Conservation (phyloP, 2,797 vertebrate genomes). For the Allobates femoralis region DNA sequence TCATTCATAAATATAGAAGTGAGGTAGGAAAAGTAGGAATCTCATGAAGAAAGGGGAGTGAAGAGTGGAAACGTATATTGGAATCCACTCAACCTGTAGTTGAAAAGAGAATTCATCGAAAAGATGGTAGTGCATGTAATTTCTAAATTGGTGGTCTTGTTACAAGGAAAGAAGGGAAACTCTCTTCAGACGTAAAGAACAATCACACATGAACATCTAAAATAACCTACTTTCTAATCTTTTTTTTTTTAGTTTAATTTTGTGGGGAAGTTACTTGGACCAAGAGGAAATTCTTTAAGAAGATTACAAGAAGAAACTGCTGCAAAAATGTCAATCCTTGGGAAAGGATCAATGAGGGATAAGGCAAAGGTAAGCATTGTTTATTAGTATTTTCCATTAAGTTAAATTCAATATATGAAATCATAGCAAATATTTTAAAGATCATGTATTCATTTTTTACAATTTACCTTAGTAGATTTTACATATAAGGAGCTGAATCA, state of each 20-base stretch:
- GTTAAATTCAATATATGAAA: not conserved
- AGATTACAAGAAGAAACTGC: conserved; percentile 98
- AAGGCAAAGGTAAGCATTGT: conserved; percentile 89
- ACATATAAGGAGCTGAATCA: not conserved
- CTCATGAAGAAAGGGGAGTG: too few species aligned
- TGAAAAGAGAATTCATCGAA: too few species aligned
- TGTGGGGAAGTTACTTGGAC: conserved; percentile 97
- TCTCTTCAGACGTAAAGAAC: not conserved
- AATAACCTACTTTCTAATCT: not conserved
- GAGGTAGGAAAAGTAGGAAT: too few species aligned
- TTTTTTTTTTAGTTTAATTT: conserved; percentile 93
- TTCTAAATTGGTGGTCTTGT: too few species aligned
- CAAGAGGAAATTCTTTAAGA: conserved; percentile 98
- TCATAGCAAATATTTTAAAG: not conserved
- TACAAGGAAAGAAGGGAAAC: not conserved
- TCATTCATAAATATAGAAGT: too few species aligned
- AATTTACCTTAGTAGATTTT: not conserved
- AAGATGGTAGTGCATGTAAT: too few species aligned
- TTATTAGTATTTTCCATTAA: not conserved
- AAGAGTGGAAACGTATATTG: too few species aligned
- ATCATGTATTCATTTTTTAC: not conserved
- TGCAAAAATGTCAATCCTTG: conserved; percentile 99
- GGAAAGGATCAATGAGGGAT: conserved; percentile 99
- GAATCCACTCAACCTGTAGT: too few species aligned
- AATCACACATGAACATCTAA: not conserved